These are phyloP conservation scores for Vespertilio murinus DNA, from an alignment of 2,797 vertebrate species.

Conservation along the genomic window DNA sequence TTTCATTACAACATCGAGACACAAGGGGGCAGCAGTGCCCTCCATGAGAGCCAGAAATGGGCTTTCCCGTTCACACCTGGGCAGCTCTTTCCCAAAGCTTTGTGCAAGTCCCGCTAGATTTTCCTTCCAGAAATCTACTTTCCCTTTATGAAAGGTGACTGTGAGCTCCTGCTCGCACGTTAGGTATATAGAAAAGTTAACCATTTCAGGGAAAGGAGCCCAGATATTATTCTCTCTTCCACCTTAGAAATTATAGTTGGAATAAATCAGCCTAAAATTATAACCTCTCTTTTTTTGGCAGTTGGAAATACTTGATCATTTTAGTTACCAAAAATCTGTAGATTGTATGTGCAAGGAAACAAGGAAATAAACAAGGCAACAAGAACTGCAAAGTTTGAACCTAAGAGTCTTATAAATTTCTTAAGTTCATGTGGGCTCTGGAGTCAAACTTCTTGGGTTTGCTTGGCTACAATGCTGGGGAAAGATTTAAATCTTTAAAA, in stretches of 20 bases:
- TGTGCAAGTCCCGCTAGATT: not conserved
- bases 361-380: not conserved
- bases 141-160: slow-evolving; percentile 13
- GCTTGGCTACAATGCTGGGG: not conserved
- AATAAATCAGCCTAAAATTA: not conserved
- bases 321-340: not conserved
- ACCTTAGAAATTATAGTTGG: not conserved
- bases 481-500: not conserved
- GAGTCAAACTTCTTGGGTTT: not conserved
- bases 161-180: not conserved
- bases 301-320: not conserved
- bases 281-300: not conserved
- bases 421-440: not conserved
- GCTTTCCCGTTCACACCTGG: not conserved
- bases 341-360: not conserved
- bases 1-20: not conserved
- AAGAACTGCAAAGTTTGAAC: not conserved
- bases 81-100: not conserved
- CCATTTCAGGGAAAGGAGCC: not conserved
- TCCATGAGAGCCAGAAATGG: not conserved
- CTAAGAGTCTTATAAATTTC: not conserved
- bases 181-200: not conserved
- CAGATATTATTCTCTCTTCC: not conserved
- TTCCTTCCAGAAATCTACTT: slow-evolving; percentile 43
- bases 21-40: slow-evolving; percentile 72